phyloP scores from a whole-genome alignment of 92 coral and sea anemone genomes.

The Micromussa lordhowensis region DNA sequence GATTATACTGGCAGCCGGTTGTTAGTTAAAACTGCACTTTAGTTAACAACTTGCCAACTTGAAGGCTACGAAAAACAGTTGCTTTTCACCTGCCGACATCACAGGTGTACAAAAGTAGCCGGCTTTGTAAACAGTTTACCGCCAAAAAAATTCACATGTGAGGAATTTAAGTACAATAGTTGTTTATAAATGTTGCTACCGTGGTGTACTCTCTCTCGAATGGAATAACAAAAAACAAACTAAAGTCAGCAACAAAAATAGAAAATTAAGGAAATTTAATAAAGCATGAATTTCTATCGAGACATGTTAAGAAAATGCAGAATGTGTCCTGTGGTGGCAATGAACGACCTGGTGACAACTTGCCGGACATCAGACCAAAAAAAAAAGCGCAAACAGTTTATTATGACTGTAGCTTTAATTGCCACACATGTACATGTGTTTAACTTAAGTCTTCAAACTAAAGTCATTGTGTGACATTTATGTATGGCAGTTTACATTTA shows the following conservation, averaged over 20 bases:
- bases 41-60: not conserved
- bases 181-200: not conserved
- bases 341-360: not conserved
- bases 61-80: not conserved
- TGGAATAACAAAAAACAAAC: not conserved
- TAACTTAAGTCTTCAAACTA: not conserved
- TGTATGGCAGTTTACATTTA: not conserved
- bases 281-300: not conserved
- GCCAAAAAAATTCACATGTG: not conserved
- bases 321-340: not conserved
- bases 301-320: not conserved
- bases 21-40: not conserved
- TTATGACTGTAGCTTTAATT: not conserved
- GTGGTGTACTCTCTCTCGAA: not conserved
- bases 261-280: not conserved
- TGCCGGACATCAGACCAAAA: not conserved
- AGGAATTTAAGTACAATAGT: not conserved
- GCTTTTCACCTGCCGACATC: not conserved
- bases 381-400: not conserved
- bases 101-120: not conserved
- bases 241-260: not conserved
- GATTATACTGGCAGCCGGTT: no score
- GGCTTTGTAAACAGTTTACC: not conserved
- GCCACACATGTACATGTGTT: not conserved
- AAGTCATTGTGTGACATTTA: not conserved